Base-by-base conservation (phyloP, 1,140 invertebrate genomes). In the Metopolophium dirhodum region DNA sequence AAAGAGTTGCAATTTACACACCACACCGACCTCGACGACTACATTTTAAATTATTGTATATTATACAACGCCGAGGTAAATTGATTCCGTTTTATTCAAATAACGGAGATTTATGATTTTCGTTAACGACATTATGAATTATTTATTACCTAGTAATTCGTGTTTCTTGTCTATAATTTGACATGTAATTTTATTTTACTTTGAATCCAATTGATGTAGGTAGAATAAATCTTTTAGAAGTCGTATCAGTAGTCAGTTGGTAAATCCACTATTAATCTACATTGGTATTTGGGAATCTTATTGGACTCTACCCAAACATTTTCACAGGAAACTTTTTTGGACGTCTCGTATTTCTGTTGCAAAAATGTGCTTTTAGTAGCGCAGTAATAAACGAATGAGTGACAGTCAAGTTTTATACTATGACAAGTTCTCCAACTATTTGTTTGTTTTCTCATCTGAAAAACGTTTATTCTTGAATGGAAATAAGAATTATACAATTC, bases 301-400 rank as follows among this genome's bases (percentile, higher is more conserved):
- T 91, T 91, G 90, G 61, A 91, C 26, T 51, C 4, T 35, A 9
- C 2, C 90, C 90, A 91, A 91, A 90, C 30, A n/a, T 30, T n/a
- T 89, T 57, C 18, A 6, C 7, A 90, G n/a, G 14, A 77, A 77
- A 47, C 23, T 91, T 91, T 45, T 35, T 77, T 18, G 57, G 61
- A 68, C 30, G 22, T 90, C 57, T 90, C 22, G 23, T 41, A 20
- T n/a, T n/a, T 77, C 77, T 77, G 14, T 37, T 35, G 9, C 8
- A 23, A 91, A 47, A 91, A 68, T 47, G 47, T 77, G 7, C 23
- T 82, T 35, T 77, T 91, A 14, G 41, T 47, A 45, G 4, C 30
- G n/a, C 22, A 30, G 7, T 45, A 22, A 49, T 77, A 91, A 91
- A 68, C 57, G 57, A 68, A 45, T 61, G 14, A 37, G 26, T 47